phyloP scores from a whole-genome alignment of 2,113 vertebrate species.

The Meles meles region DNA sequence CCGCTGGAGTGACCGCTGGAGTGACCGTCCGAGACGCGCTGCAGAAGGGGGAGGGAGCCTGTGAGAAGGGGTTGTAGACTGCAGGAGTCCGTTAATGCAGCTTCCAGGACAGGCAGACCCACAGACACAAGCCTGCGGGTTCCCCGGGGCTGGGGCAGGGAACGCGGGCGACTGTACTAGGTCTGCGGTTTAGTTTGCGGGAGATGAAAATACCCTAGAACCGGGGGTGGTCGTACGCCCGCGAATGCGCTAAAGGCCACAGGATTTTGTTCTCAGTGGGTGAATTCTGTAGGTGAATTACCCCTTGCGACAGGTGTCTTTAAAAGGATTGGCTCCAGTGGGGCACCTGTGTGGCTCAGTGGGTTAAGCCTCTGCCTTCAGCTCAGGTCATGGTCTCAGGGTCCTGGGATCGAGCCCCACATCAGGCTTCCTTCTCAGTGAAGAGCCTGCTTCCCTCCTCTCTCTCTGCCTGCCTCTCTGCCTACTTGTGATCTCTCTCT shows the following conservation, averaged over 20 bases:
- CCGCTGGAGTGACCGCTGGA: background rate
- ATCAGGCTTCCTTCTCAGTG: too few species aligned
- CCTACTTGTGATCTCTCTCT: too few species aligned
- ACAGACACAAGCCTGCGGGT: background rate
- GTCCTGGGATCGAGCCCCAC: too few species aligned
- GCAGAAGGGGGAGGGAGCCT: background rate
- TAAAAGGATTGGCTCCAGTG: background rate
- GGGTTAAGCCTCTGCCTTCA: too few species aligned
- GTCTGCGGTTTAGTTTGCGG: background rate
- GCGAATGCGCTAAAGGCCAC: background rate
- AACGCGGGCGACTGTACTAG: background rate
- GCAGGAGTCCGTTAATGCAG: background rate
- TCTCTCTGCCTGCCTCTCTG: too few species aligned
- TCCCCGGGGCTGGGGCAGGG: background rate
- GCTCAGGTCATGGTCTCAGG: too few species aligned
- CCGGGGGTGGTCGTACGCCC: background rate
- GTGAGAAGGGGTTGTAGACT: background rate
- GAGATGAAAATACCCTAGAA: background rate
- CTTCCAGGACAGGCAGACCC: background rate
- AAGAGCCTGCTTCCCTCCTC: too few species aligned
- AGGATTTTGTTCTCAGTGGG: background rate
- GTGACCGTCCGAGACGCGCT: accelerated
- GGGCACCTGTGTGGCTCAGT: too few species aligned
- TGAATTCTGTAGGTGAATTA: background rate
- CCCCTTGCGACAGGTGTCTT: accelerated